A percentile compares a stretch with the other conserved stretches of the same genome.
Conservation (phyloP, 2,888 invertebrate genomes). For the Tetrapedia diversipes region DNA sequence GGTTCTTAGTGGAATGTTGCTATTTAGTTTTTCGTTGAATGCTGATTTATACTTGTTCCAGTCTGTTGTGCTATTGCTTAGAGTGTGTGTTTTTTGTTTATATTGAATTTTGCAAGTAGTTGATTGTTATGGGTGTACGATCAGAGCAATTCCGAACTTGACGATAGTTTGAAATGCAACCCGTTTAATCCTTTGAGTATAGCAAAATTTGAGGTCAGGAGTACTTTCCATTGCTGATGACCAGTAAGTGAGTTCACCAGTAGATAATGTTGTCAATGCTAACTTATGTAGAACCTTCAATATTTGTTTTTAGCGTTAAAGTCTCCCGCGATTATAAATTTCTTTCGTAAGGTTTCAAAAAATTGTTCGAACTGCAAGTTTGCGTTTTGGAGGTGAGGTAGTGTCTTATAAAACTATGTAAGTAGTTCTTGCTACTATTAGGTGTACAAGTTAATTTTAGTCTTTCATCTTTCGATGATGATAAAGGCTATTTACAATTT, state of each 20-base stretch:
- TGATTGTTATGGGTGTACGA: background rate
- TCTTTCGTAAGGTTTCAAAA: background rate
- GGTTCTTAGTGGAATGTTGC: background rate
- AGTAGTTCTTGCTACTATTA: too few species aligned
- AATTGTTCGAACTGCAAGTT: background rate
- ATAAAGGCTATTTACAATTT: too few species aligned
- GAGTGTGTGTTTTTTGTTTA: background rate
- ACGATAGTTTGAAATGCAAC: background rate
- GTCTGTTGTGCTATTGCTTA: background rate
- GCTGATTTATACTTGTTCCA: too few species aligned
- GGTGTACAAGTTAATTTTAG: too few species aligned
- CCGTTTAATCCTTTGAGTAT: constrained; percentile 9
- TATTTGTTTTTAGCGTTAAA: constrained; percentile 58
- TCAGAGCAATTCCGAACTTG: background rate
- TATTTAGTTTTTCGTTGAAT: background rate
- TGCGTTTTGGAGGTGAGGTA: constrained; percentile 30
- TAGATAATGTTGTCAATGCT: background rate
- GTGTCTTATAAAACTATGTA: too few species aligned
- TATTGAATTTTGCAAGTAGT: background rate
- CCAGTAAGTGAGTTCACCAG: constrained; percentile 9
- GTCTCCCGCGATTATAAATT: background rate
- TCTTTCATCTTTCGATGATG: too few species aligned
- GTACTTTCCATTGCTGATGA: background rate
- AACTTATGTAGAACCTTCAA: constrained; percentile 46
- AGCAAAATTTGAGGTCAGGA: constrained; percentile 23